Base-by-base conservation (phyloP, 2,797 vertebrate species). In the Simalia tracyae region DNA sequence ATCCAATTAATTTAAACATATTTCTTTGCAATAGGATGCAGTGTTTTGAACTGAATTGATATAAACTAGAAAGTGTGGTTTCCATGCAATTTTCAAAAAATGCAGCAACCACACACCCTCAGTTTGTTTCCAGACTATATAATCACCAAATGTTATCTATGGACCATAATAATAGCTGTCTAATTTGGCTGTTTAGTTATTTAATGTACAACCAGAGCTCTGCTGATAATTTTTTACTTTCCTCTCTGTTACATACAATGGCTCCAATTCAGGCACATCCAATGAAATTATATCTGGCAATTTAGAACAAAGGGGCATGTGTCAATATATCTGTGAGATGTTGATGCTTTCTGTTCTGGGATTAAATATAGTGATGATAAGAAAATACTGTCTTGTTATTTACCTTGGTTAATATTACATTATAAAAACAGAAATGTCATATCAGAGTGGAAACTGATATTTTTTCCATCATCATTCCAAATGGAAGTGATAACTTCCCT, bases 181-280 rank as follows among this genome's bases (percentile, higher is more conserved):
- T 94, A 50, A 17, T 8, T 60, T 54, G 26, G 4, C 91, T 24
- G 24, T 89, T 94, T 94, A 31, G 46, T 87, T 93, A 91, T 85
- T 24, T 90, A 28, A 72, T 90, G 64, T 95, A 95, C 92, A 91
- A 92, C 28, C 54, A 93, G 64, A 90, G 86, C 89, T 93, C 91
- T 88, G 89, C 89, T 95, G 95, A 96, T 95, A 95, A 92, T 91
- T 63, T 90, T 64, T 95, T 72, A 84, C 95, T 91, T 89, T 90
- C 11, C 24, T 87, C 17, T 87, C 85, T 90, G 92, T 85, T 76
- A 57, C 3, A 36, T 89, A 81, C 91, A 90, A 19, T 0, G 0
- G 92, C 89, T 57, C 95, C 91, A 90, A 93, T 93, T 57, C 22
- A 54, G 92, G 88, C 90, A 50, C 92, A 90, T 86, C 0, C 0